phyloP scores from a whole-genome alignment of 2,113 vertebrate species.

The Grallaria varia region DNA sequence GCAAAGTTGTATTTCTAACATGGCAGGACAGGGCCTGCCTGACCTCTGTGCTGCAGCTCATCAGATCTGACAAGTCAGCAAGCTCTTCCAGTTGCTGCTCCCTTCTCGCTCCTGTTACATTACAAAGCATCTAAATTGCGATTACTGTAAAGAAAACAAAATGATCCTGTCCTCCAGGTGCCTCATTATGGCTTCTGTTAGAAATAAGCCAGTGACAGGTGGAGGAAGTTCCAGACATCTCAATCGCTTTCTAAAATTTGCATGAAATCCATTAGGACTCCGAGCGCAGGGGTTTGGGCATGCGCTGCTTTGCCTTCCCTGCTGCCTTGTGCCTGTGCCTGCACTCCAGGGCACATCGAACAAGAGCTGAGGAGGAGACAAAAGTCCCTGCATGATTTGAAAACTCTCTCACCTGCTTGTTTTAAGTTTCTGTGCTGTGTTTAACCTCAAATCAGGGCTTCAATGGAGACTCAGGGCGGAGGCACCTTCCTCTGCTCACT shows the following conservation, averaged over 20 bases:
- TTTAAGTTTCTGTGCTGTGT: background rate
- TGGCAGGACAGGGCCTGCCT: background rate
- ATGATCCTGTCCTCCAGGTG: background rate
- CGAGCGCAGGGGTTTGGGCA: background rate
- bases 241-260: background rate
- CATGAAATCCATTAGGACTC: background rate
- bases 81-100: background rate
- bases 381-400: background rate
- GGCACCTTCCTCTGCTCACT: background rate
- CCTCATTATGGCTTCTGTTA: background rate
- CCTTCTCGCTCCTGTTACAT: background rate
- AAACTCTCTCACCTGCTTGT: background rate
- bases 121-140: background rate
- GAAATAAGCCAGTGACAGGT: slow-evolving; percentile 19
- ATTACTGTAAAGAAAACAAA: slow-evolving; percentile 31
- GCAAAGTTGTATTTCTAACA: background rate
- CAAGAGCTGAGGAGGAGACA: background rate
- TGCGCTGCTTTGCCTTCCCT: background rate
- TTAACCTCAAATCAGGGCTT: background rate
- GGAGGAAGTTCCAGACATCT: slow-evolving; percentile 9
- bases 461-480: background rate
- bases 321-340: background rate
- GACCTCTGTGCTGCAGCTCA: background rate
- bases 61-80: background rate
- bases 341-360: background rate